phyloP scores from a whole-genome alignment of 2,888 invertebrate species.

The Auanema sp. region DNA sequence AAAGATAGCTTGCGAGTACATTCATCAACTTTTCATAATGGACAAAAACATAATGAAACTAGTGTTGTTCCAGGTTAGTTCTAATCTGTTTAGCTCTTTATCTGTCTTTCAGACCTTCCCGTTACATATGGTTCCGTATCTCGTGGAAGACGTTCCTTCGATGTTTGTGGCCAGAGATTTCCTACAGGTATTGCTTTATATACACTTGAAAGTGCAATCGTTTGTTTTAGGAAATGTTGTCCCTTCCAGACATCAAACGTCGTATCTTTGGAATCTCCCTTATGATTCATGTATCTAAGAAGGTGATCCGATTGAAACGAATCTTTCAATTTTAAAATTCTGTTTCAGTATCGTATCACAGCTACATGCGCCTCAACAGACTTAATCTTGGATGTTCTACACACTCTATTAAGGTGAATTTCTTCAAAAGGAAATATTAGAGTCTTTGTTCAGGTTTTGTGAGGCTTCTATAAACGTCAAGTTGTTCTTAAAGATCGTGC shows the following conservation, averaged over 20 bases:
- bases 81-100: neutral
- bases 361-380: constrained; percentile 24
- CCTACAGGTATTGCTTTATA: constrained; percentile 10
- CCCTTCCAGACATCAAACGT: constrained; percentile 24
- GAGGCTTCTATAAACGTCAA: constrained; percentile 14
- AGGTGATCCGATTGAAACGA: constrained; percentile 14
- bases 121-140: constrained; percentile 25
- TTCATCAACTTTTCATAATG: constrained; percentile 35
- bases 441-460: constrained; percentile 7
- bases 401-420: constrained; percentile 30
- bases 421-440: constrained; percentile 6
- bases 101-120: constrained; percentile 27
- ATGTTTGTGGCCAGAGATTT: constrained; percentile 26
- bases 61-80: constrained; percentile 28
- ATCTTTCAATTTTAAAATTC: neutral
- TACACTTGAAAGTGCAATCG: too few relatives aligned
- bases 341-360: constrained; percentile 33
- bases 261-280: constrained; percentile 31
- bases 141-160: constrained; percentile 37
- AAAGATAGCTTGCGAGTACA: constrained; percentile 29
- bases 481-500: constrained; percentile 11
- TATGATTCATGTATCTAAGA: constrained; percentile 28
- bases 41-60: constrained; percentile 32
- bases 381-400: constrained; percentile 26
- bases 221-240: constrained; percentile 32